A percentile compares a stretch with the other conserved stretches of the same genome.
These are phyloP conservation scores for Hiodon alosoides DNA, from an alignment of 2,113 vertebrate species.

Conservation along the genomic window DNA sequence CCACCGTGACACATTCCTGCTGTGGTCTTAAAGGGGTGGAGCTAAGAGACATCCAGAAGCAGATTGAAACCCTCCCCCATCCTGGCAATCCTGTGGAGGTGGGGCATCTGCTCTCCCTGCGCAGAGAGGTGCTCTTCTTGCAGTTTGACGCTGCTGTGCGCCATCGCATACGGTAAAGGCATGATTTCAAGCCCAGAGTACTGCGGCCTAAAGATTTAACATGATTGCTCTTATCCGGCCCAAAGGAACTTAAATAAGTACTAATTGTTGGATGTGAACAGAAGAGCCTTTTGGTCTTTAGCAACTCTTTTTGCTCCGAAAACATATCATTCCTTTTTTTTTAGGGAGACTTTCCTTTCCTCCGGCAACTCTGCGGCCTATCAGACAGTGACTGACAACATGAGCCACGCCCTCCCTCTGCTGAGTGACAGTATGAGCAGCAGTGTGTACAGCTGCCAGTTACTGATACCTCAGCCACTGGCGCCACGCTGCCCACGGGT, in stretches of 20 bases:
- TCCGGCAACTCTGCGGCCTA: constrained; percentile 55
- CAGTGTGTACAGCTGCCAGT: constrained; percentile 47
- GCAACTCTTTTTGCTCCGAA: neutral
- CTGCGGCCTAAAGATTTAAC: neutral
- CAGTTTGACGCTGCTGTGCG: constrained; percentile 59
- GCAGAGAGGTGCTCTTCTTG: constrained; percentile 59
- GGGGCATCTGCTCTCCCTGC: constrained; percentile 48
- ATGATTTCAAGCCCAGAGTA: neutral
- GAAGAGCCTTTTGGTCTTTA: neutral
- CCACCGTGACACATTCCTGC: neutral
- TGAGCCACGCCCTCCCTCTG: constrained; percentile 44
- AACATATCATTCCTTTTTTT: constrained; percentile 12
- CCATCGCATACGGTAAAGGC: constrained; percentile 52
- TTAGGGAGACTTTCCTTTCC: constrained; percentile 57
- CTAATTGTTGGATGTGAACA: too few relatives aligned
- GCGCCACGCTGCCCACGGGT: constrained; percentile 52
- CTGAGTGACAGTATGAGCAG: constrained; percentile 44
- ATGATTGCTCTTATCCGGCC: too few relatives aligned
- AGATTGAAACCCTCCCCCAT: constrained; percentile 54
- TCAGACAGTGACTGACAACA: constrained; percentile 57
- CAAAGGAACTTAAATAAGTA: too few relatives aligned
- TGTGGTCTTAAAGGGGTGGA: constrained; percentile 49
- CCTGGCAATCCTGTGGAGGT: constrained; percentile 52
- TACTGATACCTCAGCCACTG: constrained; percentile 56
- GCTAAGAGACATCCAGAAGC: constrained; percentile 62